Evolutionary conservation across 2,113 vertebrate species (phyloP).

Genomic region (Steatornis caripensis): DNA sequence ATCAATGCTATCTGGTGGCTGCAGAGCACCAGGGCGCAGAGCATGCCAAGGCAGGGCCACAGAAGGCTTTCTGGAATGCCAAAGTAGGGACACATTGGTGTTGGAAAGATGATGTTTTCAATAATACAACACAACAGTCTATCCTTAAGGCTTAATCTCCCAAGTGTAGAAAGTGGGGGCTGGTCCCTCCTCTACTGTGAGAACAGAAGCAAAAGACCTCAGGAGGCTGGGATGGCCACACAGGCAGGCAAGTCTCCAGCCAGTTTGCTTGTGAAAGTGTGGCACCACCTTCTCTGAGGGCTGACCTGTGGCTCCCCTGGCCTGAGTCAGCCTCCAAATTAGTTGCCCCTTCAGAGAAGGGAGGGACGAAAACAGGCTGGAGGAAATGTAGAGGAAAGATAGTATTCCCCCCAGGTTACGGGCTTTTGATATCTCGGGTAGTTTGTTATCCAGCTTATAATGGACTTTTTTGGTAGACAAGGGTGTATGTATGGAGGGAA

Average conservation of each 20-base stretch:
- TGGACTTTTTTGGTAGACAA: too few species aligned
- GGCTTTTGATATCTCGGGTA: neutral
- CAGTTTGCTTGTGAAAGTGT: neutral
- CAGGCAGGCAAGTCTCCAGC: neutral
- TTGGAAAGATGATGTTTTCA: neutral
- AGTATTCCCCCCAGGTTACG: neutral
- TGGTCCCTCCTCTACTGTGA: neutral
- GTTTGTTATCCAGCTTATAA: neutral
- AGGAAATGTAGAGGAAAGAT: neutral
- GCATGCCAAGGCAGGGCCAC: neutral
- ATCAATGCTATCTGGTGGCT: neutral
- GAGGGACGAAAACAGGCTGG: neutral
- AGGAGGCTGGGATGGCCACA: neutral
- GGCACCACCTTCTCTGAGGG: neutral
- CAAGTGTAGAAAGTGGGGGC: too few species aligned
- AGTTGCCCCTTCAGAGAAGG: neutral
- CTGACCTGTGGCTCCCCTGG: neutral
- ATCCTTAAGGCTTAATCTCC: neutral
- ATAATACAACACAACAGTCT: neutral
- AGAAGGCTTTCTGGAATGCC: neutral
- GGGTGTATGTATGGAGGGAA: neutral
- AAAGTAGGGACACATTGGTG: neutral
- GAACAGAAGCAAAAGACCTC: neutral
- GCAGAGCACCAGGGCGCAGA: neutral
- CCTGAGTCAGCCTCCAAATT: neutral